Evolutionary conservation across 2,888 invertebrate genomes (phyloP).

Genomic region (Germaria angustata): DNA sequence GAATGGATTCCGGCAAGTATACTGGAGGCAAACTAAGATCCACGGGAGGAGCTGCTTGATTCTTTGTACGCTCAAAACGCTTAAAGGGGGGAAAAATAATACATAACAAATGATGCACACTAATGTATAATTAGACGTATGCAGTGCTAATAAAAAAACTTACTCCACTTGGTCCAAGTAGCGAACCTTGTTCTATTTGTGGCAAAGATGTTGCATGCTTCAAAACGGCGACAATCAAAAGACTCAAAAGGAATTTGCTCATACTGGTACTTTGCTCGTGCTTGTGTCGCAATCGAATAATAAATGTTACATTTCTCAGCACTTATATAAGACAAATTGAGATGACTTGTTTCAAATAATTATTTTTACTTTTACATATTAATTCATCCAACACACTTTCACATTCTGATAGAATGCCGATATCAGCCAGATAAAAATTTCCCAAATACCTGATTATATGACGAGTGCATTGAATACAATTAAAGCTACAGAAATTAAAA

Average conservation of each 20-base stretch:
- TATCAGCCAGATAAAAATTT: constrained; percentile 49
- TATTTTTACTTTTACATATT: neutral
- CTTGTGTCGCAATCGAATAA: constrained; percentile 22
- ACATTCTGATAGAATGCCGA: neutral
- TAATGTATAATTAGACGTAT: neutral
- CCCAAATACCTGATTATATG: constrained; percentile 28
- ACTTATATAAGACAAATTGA: constrained; percentile 29
- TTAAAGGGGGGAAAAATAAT: constrained; percentile 8
- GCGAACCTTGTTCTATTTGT: constrained; percentile 52
- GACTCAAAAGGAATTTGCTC: constrained; percentile 30
- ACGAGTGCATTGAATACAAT: constrained; percentile 33
- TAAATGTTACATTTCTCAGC: neutral
- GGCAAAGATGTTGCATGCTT: constrained; percentile 10
- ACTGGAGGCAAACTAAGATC: constrained; percentile 41
- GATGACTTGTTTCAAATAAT: constrained; percentile 2
- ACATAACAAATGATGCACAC: neutral
- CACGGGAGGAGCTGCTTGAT: constrained; percentile 47
- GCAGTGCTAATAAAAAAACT: neutral
- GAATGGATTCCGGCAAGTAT: constrained; percentile 51
- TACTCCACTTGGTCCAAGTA: constrained; percentile 56
- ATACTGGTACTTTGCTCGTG: constrained; percentile 7
- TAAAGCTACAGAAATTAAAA: neutral
- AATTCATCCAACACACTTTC: constrained; percentile 25
- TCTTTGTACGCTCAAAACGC: constrained; percentile 52
- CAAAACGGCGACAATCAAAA: constrained; percentile 34